A percentile compares a stretch with the other conserved stretches of the same genome.
Evolutionary conservation across 2,113 vertebrate genomes (phyloP).

Genomic region (Microcebus tavaratra): DNA sequence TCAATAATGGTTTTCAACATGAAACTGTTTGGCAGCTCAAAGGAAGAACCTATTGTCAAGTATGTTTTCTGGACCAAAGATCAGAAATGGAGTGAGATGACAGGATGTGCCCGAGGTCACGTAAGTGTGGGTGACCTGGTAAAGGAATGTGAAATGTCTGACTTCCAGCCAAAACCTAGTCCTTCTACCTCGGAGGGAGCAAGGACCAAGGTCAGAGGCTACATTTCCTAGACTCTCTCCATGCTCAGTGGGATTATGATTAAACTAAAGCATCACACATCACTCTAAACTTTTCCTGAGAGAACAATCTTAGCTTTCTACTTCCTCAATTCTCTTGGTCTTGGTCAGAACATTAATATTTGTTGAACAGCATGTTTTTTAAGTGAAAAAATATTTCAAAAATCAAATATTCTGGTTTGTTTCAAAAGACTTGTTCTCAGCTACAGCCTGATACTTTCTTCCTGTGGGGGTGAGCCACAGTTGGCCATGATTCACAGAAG

Average conservation of each 20-base stretch:
- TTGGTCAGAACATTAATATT: constrained; percentile 63
- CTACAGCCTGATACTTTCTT: constrained; percentile 64
- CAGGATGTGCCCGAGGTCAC: neutral
- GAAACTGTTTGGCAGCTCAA: constrained; percentile 8
- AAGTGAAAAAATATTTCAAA: constrained; percentile 63
- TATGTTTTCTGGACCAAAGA: neutral
- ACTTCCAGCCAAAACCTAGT: neutral
- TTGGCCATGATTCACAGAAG: constrained; percentile 71
- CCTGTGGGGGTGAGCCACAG: constrained; percentile 67
- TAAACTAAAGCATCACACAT: neutral
- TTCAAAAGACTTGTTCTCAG: constrained; percentile 70
- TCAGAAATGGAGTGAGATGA: constrained; percentile 25
- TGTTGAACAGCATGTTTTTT: constrained; percentile 47
- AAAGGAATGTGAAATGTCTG: constrained; percentile 8
- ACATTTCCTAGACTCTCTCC: neutral
- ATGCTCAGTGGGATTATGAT: neutral
- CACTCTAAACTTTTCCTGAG: constrained; percentile 15
- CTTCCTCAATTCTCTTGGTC: constrained; percentile 47
- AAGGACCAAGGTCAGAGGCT: neutral
- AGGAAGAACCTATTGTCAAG: neutral
- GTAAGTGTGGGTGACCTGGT: neutral
- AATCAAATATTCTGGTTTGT: constrained; percentile 75
- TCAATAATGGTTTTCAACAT: neutral
- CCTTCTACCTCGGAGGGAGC: neutral
- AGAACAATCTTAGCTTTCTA: constrained; percentile 34